Conservation (phyloP, 2,888 invertebrate species). For the Callinectes sapidus region DNA sequence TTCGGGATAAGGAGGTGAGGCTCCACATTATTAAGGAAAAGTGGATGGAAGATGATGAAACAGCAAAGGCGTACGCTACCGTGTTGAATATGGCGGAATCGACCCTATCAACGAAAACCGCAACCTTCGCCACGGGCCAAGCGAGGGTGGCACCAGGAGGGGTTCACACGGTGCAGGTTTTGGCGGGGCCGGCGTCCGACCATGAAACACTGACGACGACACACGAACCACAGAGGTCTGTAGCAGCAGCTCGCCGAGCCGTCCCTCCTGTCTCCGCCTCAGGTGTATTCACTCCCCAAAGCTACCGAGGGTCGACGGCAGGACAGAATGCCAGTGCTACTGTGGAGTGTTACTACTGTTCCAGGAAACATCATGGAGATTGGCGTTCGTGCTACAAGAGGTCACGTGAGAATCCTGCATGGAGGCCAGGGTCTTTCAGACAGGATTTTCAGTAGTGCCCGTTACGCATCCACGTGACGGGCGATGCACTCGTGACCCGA, state of each 20-base stretch:
- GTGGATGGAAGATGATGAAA: conserved; percentile 22
- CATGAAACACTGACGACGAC: too few species aligned
- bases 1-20: too few species aligned
- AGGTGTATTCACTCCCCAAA: too few species aligned
- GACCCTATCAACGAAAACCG: neutral
- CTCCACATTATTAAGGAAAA: too few species aligned
- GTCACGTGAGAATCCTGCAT: conserved; percentile 8
- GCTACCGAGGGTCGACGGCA: neutral
- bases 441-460: conserved; percentile 29
- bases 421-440: neutral
- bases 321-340: neutral
- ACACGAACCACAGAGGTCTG: neutral
- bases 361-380: neutral
- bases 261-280: neutral
- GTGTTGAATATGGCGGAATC: neutral
- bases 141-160: neutral
- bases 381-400: conserved; percentile 22
- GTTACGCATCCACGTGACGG: conserved; percentile 1
- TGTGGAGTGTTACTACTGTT: conserved; percentile 39
- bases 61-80: neutral
- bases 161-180: neutral
- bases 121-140: neutral
- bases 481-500: neutral
- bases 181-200: too few species aligned
- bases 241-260: neutral